Evolutionary conservation across 2,888 invertebrate species (phyloP).

Genomic region (Thelaira solivaga): DNA sequence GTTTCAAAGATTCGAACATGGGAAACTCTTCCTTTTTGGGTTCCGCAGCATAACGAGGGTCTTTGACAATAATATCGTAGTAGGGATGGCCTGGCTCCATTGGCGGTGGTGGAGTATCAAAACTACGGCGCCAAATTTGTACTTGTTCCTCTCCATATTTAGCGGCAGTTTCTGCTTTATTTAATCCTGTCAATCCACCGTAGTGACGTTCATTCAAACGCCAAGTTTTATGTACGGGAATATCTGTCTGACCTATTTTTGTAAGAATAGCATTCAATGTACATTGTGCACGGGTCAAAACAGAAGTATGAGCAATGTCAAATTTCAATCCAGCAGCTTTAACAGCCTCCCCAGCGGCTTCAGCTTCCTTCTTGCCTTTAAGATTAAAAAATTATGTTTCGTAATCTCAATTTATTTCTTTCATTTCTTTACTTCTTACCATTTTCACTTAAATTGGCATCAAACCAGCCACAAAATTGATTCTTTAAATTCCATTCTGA

Average conservation of each 20-base stretch:
- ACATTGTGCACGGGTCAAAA: slow-evolving; percentile 87
- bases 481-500: slow-evolving; percentile 88
- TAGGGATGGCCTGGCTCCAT: slow-evolving; percentile 89
- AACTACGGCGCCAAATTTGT: slow-evolving; percentile 91
- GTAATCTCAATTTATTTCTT: slow-evolving; percentile 30
- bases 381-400: slow-evolving; percentile 19
- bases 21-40: slow-evolving; percentile 89
- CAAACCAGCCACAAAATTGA: slow-evolving; percentile 86
- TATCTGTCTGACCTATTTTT: slow-evolving; percentile 82
- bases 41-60: slow-evolving; percentile 84
- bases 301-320: slow-evolving; percentile 89
- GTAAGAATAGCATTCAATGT: slow-evolving; percentile 84
- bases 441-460: slow-evolving; percentile 84
- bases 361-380: slow-evolving; percentile 75
- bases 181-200: slow-evolving; percentile 91
- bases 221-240: slow-evolving; percentile 88
- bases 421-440: slow-evolving; percentile 78
- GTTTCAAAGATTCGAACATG: slow-evolving; percentile 89
- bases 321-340: slow-evolving; percentile 86
- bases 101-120: slow-evolving; percentile 89
- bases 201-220: slow-evolving; percentile 92
- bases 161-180: slow-evolving; percentile 91
- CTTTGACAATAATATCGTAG: slow-evolving; percentile 87
- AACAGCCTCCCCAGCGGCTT: slow-evolving; percentile 85
- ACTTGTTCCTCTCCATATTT: slow-evolving; percentile 92